phyloP scores from a whole-genome alignment of 2,113 vertebrate genomes.

The Crotalus horridus region DNA sequence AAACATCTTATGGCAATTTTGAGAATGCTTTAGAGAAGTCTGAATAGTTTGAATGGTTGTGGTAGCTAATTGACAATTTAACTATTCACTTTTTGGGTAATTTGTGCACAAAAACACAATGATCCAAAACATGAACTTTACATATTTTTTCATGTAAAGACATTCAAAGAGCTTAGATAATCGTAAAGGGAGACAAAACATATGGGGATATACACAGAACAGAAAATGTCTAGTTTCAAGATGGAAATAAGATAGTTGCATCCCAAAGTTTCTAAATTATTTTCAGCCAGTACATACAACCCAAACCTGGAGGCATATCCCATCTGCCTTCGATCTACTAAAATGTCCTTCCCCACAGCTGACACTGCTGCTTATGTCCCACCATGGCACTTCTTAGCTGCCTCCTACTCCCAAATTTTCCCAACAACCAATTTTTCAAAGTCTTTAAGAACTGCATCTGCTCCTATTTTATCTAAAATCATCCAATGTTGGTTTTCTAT shows the following conservation, averaged over 20 bases:
- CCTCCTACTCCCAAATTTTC: neutral
- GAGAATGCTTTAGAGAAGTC: neutral
- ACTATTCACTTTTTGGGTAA: conserved; percentile 31
- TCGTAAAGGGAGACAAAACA: conserved; percentile 29
- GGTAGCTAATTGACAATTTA: neutral
- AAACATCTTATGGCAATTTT: neutral
- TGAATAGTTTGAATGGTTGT: neutral
- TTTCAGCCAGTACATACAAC: neutral
- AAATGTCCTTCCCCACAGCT: neutral
- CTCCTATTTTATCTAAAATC: neutral
- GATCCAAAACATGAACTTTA: conserved; percentile 35
- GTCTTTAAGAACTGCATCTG: neutral
- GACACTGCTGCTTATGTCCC: neutral
- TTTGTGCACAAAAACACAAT: conserved; percentile 34
- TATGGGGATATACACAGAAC: neutral
- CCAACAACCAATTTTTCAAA: neutral
- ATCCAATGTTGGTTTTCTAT: neutral
- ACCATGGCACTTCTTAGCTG: neutral
- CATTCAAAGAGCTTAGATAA: conserved; percentile 31
- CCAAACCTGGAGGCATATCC: neutral
- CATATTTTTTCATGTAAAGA: conserved; percentile 43
- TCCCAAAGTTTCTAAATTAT: neutral
- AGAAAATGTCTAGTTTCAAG: neutral
- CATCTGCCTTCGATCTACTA: neutral
- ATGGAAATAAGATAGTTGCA: neutral